Percentiles rank a stretch among this genome's conserved stretches.
phyloP scores from a whole-genome alignment of 2,888 invertebrate species.

The Corythucha ciliata region DNA sequence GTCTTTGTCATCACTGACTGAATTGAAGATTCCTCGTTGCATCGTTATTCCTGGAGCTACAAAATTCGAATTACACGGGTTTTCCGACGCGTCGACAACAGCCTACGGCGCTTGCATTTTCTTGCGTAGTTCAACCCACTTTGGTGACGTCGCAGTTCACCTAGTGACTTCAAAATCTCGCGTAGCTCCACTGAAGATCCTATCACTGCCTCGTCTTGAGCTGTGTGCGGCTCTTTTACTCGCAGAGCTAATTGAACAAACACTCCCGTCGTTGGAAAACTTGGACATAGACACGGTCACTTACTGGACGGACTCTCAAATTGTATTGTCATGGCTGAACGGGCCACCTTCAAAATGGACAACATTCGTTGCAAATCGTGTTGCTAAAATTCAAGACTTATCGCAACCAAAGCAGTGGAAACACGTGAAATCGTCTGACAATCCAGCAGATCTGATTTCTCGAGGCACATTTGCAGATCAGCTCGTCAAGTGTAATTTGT shows the following conservation, averaged over 20 bases:
- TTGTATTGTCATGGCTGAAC: conserved; percentile 6
- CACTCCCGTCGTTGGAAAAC: too few species aligned
- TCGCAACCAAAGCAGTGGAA: not conserved
- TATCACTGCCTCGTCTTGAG: conserved; percentile 15
- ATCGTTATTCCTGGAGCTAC: not conserved
- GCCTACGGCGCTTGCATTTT: conserved; percentile 19
- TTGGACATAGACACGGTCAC: not conserved
- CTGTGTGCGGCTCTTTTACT: conserved; percentile 8
- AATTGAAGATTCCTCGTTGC: not conserved
- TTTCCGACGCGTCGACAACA: conserved; percentile 15
- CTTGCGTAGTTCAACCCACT: not conserved
- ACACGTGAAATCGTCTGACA: not conserved
- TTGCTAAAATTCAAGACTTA: conserved; percentile 6
- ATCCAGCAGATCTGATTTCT: conserved; percentile 5
- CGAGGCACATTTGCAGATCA: conserved; percentile 7
- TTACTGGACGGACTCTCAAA: conserved; percentile 7
- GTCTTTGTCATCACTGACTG: too few species aligned
- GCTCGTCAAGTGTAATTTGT: not conserved
- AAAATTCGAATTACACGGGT: conserved; percentile 13
- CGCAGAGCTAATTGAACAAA: not conserved
- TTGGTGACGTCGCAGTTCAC: not conserved
- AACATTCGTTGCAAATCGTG: not conserved
- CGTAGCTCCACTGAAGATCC: conserved; percentile 15
- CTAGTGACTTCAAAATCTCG: conserved; percentile 16
- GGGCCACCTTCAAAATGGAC: not conserved